A percentile compares a stretch with the other conserved stretches of the same genome.
phyloP scores from a whole-genome alignment of 2,888 invertebrate species.

The Theretra japonica region DNA sequence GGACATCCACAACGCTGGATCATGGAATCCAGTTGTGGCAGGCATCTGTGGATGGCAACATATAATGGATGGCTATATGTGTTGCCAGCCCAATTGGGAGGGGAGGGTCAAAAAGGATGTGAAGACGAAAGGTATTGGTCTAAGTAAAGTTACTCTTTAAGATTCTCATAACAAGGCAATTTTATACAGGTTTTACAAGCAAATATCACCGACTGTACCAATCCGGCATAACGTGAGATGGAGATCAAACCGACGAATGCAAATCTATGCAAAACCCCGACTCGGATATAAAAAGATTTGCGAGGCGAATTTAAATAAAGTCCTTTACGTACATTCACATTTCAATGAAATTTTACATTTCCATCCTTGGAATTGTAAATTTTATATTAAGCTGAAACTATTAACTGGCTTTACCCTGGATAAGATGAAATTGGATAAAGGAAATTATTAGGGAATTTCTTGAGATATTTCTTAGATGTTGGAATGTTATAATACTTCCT shows the following conservation, averaged over 20 bases:
- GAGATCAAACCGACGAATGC: slow-evolving; percentile 31
- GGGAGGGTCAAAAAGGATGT: too few relatives aligned
- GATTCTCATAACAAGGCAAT: background rate
- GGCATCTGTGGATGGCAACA: too few relatives aligned
- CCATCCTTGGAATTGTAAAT: background rate
- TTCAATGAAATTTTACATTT: slow-evolving; percentile 9
- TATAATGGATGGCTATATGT: too few relatives aligned
- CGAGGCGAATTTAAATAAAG: slow-evolving; percentile 20
- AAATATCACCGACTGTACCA: slow-evolving; percentile 17
- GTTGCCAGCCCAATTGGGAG: too few relatives aligned
- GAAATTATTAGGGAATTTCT: background rate
- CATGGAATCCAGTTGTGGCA: too few relatives aligned
- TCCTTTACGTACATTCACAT: slow-evolving; percentile 21
- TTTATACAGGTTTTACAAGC: background rate
- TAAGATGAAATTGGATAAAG: background rate
- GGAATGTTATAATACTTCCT: too few relatives aligned
- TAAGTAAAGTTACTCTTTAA: too few relatives aligned
- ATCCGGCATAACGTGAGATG: slow-evolving; percentile 25
- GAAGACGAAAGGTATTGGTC: too few relatives aligned
- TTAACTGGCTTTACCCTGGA: background rate
- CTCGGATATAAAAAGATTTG: slow-evolving; percentile 29
- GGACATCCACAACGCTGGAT: too few relatives aligned
- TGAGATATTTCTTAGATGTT: background rate
- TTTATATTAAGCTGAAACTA: background rate
- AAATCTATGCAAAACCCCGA: slow-evolving; percentile 31